Evolutionary conservation across 2,113 vertebrate genomes (phyloP), one percentile per base, ranked within the genome.

Genomic region (Chloropsis hardwickii): DNA sequence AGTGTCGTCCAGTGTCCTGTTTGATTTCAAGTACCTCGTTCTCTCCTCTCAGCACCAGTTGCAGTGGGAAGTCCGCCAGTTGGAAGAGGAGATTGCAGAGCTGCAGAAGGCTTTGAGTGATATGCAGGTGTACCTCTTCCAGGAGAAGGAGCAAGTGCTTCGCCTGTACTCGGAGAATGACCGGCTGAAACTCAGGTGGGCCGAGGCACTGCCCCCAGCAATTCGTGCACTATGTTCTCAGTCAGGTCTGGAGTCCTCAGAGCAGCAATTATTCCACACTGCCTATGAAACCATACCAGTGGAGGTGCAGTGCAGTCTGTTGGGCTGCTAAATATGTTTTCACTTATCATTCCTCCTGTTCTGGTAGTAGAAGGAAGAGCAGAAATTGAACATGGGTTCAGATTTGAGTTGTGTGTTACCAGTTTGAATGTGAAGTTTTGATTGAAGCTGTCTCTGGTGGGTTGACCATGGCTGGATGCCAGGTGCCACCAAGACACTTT

Each of bases 161-260:
- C 98, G 99, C 19, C 98, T 99, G n/a, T 98, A 99, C 88, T 98
- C 99, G 0, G 99, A 99, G 97, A 99, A 99, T 2, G 99, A 99
- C 93, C 95, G 98, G 10, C 98, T 99, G 20, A 99, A 99, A 93
- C 99, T 99, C 98, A 99, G 99, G 99, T 99, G 69, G 28, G 91
- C 64, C n/a, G 60, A 14, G 73, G 12, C 45, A 6, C 47, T 47
- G 84, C 42, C 51, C 50, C 27, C 10, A 23, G 77, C 47, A 23
- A 0, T 3, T 39, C 0, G 1, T 29, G 23, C 6, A 0, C 44
- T 15, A 0, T 28, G 5, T 45, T 86, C 47, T 70, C 14, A 29
- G 25, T 12, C 72, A 40, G 3, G 50, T 19, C 44, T 47, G 39
- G 12, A 29, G 23, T 14, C 16, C 57, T 50, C 47, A 35, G 47